Base-by-base conservation (phyloP, 2,888 invertebrate species). In the Choreutis nemorana region DNA sequence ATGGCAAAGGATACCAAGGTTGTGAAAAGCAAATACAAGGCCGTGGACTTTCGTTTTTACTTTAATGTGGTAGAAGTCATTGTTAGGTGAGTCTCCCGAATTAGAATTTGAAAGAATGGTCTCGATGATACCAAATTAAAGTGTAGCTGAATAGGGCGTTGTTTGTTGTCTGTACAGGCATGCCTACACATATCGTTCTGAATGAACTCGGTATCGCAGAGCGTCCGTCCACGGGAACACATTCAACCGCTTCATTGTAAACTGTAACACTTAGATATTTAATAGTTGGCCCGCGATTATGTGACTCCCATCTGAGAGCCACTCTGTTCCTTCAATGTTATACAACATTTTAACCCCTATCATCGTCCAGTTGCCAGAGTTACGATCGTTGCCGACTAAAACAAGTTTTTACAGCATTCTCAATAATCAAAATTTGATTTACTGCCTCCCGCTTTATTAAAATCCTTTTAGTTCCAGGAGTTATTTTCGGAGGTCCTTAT, bases 401-500 rank as follows among this genome's bases (percentile, higher is more conserved):
- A 30, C 35, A 44, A 45, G 55, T 60, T 66, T 61, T 64, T 60
- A 51, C 55, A 39, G 48, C 48, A 48, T 58, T 54, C 55, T 53
- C 54, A 55, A n/a, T 63, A 65, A 66, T 72, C 63, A 65, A 64
- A 64, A 52, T 59, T 64, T 73, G 72, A 75, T 75, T 72, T 73
- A 75, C 51, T 42, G 48, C 50, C 42, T 42, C 36, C 41, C 45
- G 48, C 45, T 50, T 60, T 62, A 63, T 63, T 62, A 65, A 60
- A 66, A 59, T 49, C 56, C 50, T 54, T 61, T 57, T 53, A 54
- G 54, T 48, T 50, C 48, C 48, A 51, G 44, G 39, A 42, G 41
- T 40, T 48, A 42, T 48, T 48, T 54, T 41, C 34, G 45, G 45
- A 40, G 36, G 32, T 44, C 37, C 37, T 35, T 34, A 11, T 24